Evolutionary conservation across 2,113 vertebrate genomes (phyloP), one percentile per base, ranked within the genome.

Genomic region (Oncorhynchus kisutch): DNA sequence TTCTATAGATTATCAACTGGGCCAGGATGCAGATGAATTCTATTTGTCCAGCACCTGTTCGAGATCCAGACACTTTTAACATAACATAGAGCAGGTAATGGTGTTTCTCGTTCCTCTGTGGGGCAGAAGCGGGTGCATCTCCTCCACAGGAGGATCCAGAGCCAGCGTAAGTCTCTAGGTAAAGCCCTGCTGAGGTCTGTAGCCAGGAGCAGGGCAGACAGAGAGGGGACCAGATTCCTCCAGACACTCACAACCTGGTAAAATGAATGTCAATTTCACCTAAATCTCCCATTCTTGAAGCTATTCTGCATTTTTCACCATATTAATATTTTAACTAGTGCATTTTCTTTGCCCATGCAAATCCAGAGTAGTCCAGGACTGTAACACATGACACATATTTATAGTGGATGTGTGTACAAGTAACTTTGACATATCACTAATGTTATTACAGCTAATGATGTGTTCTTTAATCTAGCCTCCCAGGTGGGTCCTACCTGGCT

Each of bases 131-230:
- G 96, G 72, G 75, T 92, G n/a, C 4, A 3, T 9, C 94, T 91
- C 80, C 95, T 98, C 48, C 96, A 91, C 81, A 89, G 92, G 48
- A 45, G 82, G 34, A 95, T 98, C 88, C 88, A 96, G 76, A 91
- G 90, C 0, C 92, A 91, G 60, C 91, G 96, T 18, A 78, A 62
- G 1, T 84, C 76, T 5, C 12, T 91, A 39, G 0, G 64, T 0
- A 82, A 48, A 2, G 82, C 91, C 1, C 81, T 97, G 77, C 67
- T 83, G 16, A 84, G 45, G 59, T 57, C 82, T 0, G 81, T 71
- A 14, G 73, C 16, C 0, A 78, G 9, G 39, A 76, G 20, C 3
- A 72, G 29, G 0, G 89, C 75, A 0, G 91, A 92, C 1, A 65
- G 79, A 69, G 59, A 80, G 0, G 77, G 82, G 13, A 9, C 9